Conservation (phyloP, 2,113 vertebrate species). For the Phyllostomus discolor region DNA sequence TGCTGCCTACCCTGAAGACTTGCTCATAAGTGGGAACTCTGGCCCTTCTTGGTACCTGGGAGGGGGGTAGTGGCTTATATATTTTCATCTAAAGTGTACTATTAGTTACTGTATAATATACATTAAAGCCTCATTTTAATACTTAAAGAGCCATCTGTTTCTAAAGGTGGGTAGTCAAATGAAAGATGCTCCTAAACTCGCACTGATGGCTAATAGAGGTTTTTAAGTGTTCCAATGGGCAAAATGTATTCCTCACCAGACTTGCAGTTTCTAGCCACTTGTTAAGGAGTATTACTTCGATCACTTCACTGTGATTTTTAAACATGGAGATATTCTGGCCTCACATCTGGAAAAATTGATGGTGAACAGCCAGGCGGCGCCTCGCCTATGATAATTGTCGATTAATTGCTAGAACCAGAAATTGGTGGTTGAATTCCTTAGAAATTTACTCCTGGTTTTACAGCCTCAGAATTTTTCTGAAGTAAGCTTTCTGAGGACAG, state of each 20-base stretch:
- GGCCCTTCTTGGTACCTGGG: slow-evolving; percentile 65
- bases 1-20: slow-evolving; percentile 31
- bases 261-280: not conserved
- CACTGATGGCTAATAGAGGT: not conserved
- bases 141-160: slow-evolving; percentile 24
- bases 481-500: not conserved
- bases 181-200: not conserved
- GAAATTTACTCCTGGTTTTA: not conserved
- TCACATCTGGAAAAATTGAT: not conserved
- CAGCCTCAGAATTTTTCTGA: not conserved
- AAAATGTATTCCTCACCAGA: not conserved
- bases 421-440: slow-evolving; percentile 3
- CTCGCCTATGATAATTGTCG: not conserved
- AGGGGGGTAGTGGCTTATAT: slow-evolving; percentile 32
- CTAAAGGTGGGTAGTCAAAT: slow-evolving; percentile 31
- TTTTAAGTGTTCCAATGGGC: not conserved
- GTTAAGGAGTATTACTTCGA: not conserved
- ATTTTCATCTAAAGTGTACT: slow-evolving; percentile 56
- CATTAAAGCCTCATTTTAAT: slow-evolving; percentile 47
- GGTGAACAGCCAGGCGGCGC: not conserved
- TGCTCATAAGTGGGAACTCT: slow-evolving; percentile 68
- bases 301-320: not conserved
- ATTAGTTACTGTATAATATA: slow-evolving; percentile 16
- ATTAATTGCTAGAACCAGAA: not conserved
- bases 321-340: not conserved